Conservation (phyloP, 2,113 vertebrate genomes). For the Ellobius talpinus region DNA sequence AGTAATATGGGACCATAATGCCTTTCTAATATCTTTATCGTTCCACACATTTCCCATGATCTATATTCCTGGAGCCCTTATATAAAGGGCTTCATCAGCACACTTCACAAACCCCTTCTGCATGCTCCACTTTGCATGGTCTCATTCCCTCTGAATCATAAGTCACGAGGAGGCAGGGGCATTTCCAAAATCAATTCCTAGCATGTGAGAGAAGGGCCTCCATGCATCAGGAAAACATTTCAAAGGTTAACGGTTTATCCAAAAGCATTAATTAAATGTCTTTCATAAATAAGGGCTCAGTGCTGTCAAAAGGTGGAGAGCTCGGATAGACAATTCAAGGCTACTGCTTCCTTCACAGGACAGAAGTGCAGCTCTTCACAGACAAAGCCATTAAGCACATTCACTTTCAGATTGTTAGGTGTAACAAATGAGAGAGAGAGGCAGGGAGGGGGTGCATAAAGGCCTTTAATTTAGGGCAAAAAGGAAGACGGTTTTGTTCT, state of each 20-base stretch:
- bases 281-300: slow-evolving; percentile 74
- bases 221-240: slow-evolving; percentile 71
- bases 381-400: slow-evolving; percentile 66
- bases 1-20: not conserved
- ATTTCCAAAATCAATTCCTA: slow-evolving; percentile 77
- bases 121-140: not conserved
- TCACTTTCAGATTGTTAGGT: slow-evolving; percentile 42
- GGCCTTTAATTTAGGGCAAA: slow-evolving; percentile 56
- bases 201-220: slow-evolving; percentile 62
- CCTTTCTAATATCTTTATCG: not conserved
- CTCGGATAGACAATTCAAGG: slow-evolving; percentile 61
- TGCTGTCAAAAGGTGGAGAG: slow-evolving; percentile 67
- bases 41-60: not conserved
- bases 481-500: slow-evolving; percentile 10
- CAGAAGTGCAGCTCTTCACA: slow-evolving; percentile 52
- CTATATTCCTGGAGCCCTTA: not conserved
- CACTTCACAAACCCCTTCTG: not conserved
- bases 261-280: slow-evolving; percentile 79
- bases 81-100: not conserved
- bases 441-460: not conserved
- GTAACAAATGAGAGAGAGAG: slow-evolving; percentile 49
- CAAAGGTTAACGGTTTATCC: slow-evolving; percentile 77
- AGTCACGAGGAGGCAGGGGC: slow-evolving; percentile 59
- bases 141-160: slow-evolving; percentile 59
- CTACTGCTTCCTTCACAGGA: slow-evolving; percentile 8